These are phyloP conservation scores for Parelbella ahira DNA, from an alignment of 2,888 invertebrate genomes.

Conservation along the genomic window DNA sequence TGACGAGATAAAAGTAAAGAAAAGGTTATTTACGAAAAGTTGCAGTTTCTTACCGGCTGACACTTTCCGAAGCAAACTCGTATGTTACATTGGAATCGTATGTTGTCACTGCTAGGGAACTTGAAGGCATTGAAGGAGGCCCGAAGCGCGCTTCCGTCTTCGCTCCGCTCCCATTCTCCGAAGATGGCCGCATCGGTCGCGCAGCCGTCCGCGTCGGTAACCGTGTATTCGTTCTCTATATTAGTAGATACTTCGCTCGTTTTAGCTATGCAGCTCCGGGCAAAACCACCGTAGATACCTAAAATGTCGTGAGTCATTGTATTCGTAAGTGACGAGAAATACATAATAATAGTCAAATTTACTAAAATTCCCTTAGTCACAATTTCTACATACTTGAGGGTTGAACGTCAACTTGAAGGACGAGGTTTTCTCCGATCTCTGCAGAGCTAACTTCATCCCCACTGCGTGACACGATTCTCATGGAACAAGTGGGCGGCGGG, in stretches of 20 bases:
- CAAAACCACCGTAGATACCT: slow-evolving; percentile 96
- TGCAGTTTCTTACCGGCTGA: slow-evolving; percentile 87
- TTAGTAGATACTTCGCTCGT: slow-evolving; percentile 89
- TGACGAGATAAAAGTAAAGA: too few relatives aligned
- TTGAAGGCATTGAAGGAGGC: slow-evolving; percentile 97
- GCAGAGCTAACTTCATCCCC: slow-evolving; percentile 95
- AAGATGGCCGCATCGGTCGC: slow-evolving; percentile 96
- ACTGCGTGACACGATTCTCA: slow-evolving; percentile 93
- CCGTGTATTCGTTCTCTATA: slow-evolving; percentile 93
- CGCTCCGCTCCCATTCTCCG: slow-evolving; percentile 95
- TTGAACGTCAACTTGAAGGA: slow-evolving; percentile 91
- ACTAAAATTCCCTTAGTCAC: too few relatives aligned
- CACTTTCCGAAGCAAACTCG: slow-evolving; percentile 97
- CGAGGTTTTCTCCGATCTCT: slow-evolving; percentile 94
- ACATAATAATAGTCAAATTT: too few relatives aligned
- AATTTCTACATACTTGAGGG: slow-evolving; percentile 78
- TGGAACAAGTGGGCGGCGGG: slow-evolving; percentile 94
- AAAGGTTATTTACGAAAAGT: too few relatives aligned
- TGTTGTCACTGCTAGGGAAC: slow-evolving; percentile 96
- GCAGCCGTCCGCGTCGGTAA: slow-evolving; percentile 96
- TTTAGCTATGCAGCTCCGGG: slow-evolving; percentile 95
- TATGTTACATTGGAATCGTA: slow-evolving; percentile 97
- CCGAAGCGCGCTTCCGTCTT: slow-evolving; percentile 90
- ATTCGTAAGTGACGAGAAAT: too few relatives aligned
- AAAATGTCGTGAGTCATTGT: too few relatives aligned